Conservation (phyloP, 1,140 invertebrate species). For the Heliconius nattereri region DNA sequence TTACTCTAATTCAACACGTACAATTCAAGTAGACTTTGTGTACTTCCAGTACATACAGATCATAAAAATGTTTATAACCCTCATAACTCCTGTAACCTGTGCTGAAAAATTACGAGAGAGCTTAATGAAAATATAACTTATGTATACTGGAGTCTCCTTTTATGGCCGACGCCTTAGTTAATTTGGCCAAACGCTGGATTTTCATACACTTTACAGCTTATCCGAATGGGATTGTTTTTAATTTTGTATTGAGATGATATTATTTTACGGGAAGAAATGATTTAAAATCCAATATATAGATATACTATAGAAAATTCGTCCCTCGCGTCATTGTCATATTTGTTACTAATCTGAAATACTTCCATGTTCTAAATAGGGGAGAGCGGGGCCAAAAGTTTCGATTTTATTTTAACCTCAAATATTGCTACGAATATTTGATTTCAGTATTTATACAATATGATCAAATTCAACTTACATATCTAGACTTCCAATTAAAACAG, state of each 20-base stretch:
- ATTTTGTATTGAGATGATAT: neutral
- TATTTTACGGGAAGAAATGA: neutral
- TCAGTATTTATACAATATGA: no score
- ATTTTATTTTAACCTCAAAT: no score
- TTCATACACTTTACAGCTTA: neutral
- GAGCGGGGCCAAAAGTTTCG: no score
- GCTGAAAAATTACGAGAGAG: constrained; percentile 12
- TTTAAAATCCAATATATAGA: no score
- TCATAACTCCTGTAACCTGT: constrained; percentile 19
- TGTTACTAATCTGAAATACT: no score
- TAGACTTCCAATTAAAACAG: no score
- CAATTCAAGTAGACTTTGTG: neutral
- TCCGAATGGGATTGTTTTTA: neutral
- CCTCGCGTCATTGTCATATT: no score
- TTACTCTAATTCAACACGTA: neutral
- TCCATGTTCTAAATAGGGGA: no score
- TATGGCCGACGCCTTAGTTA: constrained; percentile 20
- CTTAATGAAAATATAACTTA: constrained; percentile 35
- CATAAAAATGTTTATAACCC: constrained; percentile 24
- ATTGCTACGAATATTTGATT: no score
- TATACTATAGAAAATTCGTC: no score
- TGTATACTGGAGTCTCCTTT: constrained; percentile 25
- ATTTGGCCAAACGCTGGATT: neutral
- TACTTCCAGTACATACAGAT: neutral
- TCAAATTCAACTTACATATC: no score